Base-by-base conservation (phyloP, 2,888 invertebrate species). In the Eudasyphora cyanicolor region DNA sequence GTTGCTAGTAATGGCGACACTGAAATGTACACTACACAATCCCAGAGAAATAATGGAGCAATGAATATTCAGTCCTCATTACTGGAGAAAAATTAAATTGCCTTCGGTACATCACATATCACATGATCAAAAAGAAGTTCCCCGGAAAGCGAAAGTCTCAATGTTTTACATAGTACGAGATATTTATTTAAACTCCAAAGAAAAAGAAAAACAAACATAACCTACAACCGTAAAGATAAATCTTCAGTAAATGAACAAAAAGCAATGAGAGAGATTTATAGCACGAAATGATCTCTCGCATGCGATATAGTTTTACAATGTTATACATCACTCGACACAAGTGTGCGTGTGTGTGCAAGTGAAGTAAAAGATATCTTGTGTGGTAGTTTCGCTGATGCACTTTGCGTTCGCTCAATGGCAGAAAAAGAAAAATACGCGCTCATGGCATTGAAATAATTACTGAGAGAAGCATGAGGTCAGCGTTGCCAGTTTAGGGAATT, bases 371-470 rank as follows among this genome's bases (percentile, higher is more conserved):
- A 35, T 51, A 6, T 27, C 54, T 4, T 21, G 71, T 67, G 51
- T 42, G 32, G 14, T 24, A n/a, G 24, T 17, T 24, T 17, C 64
- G 54, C 49, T 35, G 69, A 60, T 60, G 38, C 27, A 38, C 6
- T 42, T 57, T n/a, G 5, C n/a, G 45, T 45, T 45, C 10, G 4
- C n/a, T 45, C 45, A 45, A n/a, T 32, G n/a, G 24, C 32, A 12
- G 7, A 35, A 71, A 51, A 73, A n/a, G n/a, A 67, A 17, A 76
- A 35, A 19, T 27, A 81, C 76, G 81, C 73, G 81, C 73, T 81
- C 49, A 67, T 76, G 81, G 81, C 76, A 76, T 67, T 81, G 76
- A 81, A 81, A 81, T 76, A 49, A 17, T 10, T 17, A 4, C 24
- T 54, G 64, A 45, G 42, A 76, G 70, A 70, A 45, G 7, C 29